Conservation (phyloP, 1,140 invertebrate genomes). For the Uloborus diversus region DNA sequence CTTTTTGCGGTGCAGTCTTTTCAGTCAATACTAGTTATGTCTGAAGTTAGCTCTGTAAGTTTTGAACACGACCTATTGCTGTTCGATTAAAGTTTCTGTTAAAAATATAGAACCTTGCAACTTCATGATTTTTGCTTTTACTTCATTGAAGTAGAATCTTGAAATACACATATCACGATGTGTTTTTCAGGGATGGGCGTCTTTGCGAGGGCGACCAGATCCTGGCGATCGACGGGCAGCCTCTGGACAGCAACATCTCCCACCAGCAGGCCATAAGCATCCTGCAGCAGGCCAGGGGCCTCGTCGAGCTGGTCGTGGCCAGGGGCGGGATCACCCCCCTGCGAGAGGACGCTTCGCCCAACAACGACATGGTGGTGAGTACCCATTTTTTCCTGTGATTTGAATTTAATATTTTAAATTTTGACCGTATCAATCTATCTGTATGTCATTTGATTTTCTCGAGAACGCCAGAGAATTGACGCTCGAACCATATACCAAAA, state of each 20-base stretch:
- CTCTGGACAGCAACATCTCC: slow-evolving; percentile 80
- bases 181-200: slow-evolving; percentile 75
- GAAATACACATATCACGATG: no score
- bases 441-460: no score
- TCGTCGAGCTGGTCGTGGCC: slow-evolving; percentile 79
- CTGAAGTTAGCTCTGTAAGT: no score
- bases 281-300: slow-evolving; percentile 79
- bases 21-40: no score
- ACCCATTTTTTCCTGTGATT: slow-evolving; percentile 47
- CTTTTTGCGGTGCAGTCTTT: no score
- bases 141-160: no score
- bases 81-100: no score
- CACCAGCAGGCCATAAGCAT: slow-evolving; percentile 86
- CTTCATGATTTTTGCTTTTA: no score
- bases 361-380: slow-evolving; percentile 74
- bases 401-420: neutral
- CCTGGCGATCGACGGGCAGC: slow-evolving; percentile 86
- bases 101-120: no score
- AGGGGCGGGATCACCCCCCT: slow-evolving; percentile 61
- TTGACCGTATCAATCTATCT: neutral
- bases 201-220: slow-evolving; percentile 87
- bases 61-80: no score
- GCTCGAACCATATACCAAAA: no score
- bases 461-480: no score
- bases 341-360: slow-evolving; percentile 58